Conservation (phyloP, 2,888 invertebrate genomes). For the Epistrophe grossulariae region DNA sequence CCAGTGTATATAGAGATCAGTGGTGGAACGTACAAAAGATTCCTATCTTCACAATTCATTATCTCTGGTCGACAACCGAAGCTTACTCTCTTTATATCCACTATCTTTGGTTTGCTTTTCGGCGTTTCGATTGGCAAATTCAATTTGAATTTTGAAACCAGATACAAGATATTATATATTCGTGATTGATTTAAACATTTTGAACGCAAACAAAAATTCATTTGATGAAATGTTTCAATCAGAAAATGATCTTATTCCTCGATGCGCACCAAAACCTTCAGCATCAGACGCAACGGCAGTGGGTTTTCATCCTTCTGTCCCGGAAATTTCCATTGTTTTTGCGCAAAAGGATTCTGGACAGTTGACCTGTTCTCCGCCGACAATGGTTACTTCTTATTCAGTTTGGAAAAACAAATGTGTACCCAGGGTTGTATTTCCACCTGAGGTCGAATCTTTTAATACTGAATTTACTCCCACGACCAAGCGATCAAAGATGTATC, state of each 20-base stretch:
- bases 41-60: too few species aligned
- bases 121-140: background rate
- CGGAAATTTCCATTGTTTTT: slow-evolving; percentile 80
- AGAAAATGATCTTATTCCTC: slow-evolving; percentile 81
- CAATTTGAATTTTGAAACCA: background rate
- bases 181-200: background rate
- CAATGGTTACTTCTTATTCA: slow-evolving; percentile 66
- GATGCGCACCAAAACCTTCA: slow-evolving; percentile 80
- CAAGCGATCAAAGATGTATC: slow-evolving; percentile 72
- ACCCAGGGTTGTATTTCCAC: slow-evolving; percentile 79
- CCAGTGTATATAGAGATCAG: too few species aligned
- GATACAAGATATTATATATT: background rate
- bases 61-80: too few species aligned
- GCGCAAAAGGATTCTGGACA: slow-evolving; percentile 65
- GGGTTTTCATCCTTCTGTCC: slow-evolving; percentile 78
- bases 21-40: too few species aligned
- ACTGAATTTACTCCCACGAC: slow-evolving; percentile 21
- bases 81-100: too few species aligned
- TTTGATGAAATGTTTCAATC: slow-evolving; percentile 79
- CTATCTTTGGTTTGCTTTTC: too few species aligned
- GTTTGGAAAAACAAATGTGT: slow-evolving; percentile 82
- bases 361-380: slow-evolving; percentile 57
- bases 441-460: slow-evolving; percentile 76
- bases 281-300: slow-evolving; percentile 75
- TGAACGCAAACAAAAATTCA: background rate